These are phyloP conservation scores for Bryconaethiops microstoma DNA, from an alignment of 2,797 vertebrate species.

Conservation along the genomic window DNA sequence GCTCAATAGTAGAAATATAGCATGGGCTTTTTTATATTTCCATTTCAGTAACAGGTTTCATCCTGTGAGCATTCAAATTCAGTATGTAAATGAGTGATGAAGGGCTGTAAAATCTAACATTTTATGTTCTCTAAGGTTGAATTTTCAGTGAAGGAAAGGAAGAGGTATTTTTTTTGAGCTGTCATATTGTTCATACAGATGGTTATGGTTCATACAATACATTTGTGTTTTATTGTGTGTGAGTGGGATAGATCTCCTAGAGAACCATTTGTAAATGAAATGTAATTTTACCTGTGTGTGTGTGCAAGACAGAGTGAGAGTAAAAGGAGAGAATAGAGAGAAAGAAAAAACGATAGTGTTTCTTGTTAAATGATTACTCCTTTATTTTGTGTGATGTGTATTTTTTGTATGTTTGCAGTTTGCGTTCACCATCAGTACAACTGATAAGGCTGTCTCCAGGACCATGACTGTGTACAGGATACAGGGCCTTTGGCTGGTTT, in stretches of 20 bases:
- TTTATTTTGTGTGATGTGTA: conserved; percentile 4
- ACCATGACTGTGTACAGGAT: background rate
- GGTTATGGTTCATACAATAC: background rate
- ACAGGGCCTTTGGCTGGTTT: background rate
- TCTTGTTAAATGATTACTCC: background rate
- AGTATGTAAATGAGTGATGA: background rate
- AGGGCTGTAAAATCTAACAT: background rate
- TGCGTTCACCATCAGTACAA: conserved; percentile 11
- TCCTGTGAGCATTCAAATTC: background rate
- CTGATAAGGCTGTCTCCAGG: conserved; percentile 30
- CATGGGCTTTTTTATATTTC: conserved; percentile 5
- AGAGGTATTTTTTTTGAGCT: background rate
- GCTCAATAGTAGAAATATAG: conserved; percentile 13
- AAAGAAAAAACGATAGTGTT: background rate
- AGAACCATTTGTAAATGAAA: background rate
- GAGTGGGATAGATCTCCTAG: background rate
- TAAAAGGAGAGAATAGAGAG: background rate
- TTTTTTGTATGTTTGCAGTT: background rate
- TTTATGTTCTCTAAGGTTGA: background rate
- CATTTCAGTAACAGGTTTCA: background rate
- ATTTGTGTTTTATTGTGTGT: background rate
- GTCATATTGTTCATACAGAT: background rate
- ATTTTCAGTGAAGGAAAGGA: background rate
- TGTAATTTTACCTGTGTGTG: conserved; percentile 10
- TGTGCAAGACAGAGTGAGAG: background rate